Evolutionary conservation across 2,113 vertebrate species (phyloP).

Genomic region (Rhombomys opimus): DNA sequence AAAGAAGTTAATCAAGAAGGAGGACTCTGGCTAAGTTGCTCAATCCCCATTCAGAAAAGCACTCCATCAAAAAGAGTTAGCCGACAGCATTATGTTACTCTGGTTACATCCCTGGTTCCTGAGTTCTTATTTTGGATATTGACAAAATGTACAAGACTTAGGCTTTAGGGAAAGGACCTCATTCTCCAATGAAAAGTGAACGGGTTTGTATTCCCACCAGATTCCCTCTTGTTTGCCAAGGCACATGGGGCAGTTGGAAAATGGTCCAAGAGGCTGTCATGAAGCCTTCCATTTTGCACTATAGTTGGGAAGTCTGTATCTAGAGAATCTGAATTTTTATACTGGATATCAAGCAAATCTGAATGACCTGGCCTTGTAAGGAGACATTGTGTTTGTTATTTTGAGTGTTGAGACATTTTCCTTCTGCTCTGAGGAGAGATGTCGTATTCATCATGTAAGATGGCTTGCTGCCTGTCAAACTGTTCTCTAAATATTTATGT

Average conservation of each 20-base stretch:
- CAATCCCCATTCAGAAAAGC: too few species aligned
- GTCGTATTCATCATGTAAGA: slow-evolving; percentile 3
- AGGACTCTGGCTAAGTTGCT: too few species aligned
- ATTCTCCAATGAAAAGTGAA: not conserved
- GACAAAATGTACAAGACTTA: slow-evolving; percentile 32
- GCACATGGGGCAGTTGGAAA: not conserved
- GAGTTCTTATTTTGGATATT: too few species aligned
- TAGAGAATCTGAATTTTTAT: slow-evolving; percentile 34
- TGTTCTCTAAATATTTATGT: not conserved
- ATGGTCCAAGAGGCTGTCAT: not conserved
- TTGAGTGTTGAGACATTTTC: not conserved
- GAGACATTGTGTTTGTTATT: slow-evolving; percentile 36
- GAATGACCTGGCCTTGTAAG: not conserved
- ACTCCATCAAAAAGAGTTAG: too few species aligned
- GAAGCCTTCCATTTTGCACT: not conserved
- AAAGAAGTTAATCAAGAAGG: too few species aligned
- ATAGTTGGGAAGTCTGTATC: slow-evolving; percentile 11
- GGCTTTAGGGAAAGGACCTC: slow-evolving; percentile 21
- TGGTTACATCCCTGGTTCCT: too few species aligned
- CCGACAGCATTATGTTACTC: too few species aligned
- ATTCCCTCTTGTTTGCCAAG: slow-evolving; percentile 22
- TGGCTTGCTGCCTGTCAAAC: not conserved
- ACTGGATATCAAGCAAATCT: slow-evolving; percentile 5
- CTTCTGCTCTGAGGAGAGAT: slow-evolving; percentile 4
- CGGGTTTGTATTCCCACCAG: slow-evolving; percentile 8